These are phyloP conservation scores for Tamias sibiricus DNA, from an alignment of 2,113 vertebrate genomes.

Conservation along the genomic window DNA sequence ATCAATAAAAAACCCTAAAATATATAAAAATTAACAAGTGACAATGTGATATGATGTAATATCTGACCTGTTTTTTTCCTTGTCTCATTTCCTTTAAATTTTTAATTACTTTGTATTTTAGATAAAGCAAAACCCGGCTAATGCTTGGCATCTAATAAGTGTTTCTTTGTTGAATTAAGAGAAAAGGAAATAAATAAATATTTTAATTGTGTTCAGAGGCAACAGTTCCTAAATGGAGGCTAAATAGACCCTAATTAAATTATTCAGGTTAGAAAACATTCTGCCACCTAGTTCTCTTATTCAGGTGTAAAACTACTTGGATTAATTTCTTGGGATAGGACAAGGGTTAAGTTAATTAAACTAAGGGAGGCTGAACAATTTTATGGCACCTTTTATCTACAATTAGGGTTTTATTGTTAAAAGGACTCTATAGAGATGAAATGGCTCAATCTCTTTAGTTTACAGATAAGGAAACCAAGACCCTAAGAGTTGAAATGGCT, in stretches of 20 bases:
- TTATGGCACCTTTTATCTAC: background rate
- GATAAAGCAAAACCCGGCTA: slow-evolving; percentile 26
- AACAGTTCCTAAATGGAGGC: background rate
- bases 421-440: background rate
- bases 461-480: background rate
- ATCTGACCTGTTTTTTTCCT: slow-evolving; percentile 57
- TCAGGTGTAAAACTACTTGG: background rate
- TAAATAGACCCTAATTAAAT: background rate
- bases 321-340: slow-evolving; percentile 23
- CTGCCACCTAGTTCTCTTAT: background rate
- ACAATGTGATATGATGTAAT: slow-evolving; percentile 32
- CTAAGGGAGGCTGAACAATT: background rate
- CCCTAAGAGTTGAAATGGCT: background rate
- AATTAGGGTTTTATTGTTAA: slow-evolving; percentile 17
- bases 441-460: background rate
- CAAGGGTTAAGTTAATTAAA: background rate
- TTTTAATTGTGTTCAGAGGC: slow-evolving; percentile 35
- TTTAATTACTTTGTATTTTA: slow-evolving; percentile 46
- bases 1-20: slow-evolving; percentile 52
- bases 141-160: background rate
- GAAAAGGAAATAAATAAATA: slow-evolving; percentile 44
- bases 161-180: slow-evolving; percentile 20
- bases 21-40: background rate
- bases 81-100: slow-evolving; percentile 59
- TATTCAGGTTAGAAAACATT: background rate